Percentiles rank a stretch among this genome's conserved stretches.
Conservation (phyloP, 1,140 invertebrate genomes). For the Dreissena polymorpha region DNA sequence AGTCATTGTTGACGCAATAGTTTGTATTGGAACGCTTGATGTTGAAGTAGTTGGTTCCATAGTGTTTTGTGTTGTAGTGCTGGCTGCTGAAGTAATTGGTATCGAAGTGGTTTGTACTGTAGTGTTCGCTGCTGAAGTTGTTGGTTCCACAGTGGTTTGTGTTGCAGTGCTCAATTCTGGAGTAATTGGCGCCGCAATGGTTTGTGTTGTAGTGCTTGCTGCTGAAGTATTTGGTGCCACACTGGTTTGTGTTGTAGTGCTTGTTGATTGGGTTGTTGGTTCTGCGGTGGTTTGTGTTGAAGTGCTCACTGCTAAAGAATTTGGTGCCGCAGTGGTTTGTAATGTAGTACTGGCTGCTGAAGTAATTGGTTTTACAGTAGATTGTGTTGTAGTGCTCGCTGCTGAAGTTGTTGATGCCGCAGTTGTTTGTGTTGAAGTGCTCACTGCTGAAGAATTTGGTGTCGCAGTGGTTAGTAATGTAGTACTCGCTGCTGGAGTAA, state of each 20-base stretch:
- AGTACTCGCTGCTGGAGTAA: neutral
- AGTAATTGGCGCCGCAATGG: neutral
- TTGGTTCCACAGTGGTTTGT: too few species aligned
- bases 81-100: too few species aligned
- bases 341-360: neutral
- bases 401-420: neutral
- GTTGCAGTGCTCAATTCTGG: neutral
- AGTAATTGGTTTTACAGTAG: neutral
- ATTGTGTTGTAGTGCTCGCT: neutral
- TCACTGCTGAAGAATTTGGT: neutral
- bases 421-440: neutral
- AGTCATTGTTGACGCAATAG: too few species aligned
- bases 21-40: too few species aligned
- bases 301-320: neutral
- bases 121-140: too few species aligned
- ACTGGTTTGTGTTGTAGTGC: neutral
- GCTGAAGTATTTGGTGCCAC: neutral
- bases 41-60: too few species aligned
- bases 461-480: neutral
- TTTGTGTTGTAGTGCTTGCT: neutral
- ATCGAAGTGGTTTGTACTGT: too few species aligned
- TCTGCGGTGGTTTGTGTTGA: neutral
- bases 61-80: too few species aligned
- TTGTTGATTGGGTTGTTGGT: neutral
- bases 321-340: neutral